Evolutionary conservation across 2,113 vertebrate genomes (phyloP), one percentile per base, ranked within the genome.

Genomic region (Chaetura pelagica): DNA sequence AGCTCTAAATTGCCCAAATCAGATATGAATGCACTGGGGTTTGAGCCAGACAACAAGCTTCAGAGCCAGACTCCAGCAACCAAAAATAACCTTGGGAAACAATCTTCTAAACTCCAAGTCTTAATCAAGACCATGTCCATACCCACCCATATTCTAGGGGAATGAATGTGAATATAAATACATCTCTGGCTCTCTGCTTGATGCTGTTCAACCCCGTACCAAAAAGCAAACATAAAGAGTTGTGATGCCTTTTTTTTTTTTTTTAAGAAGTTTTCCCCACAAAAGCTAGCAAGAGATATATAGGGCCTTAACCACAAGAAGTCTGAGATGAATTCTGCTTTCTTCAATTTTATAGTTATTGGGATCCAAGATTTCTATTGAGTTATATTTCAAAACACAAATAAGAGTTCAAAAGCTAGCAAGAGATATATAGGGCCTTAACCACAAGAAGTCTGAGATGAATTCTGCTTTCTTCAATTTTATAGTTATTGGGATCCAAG

Each of bases 61-160:
- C 64, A 71, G 72, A 95, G 75, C 68, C 79, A 93, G 79, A 57
- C 76, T 94, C 57, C 68, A 93, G 69, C 73, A 95, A 92, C 94
- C 80, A 94, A 96, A 97, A 97, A 96, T 96, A 97, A 94, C 96
- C 84, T 94, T 95, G 96, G 93, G 95, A 96, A 96, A 96, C 69
- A 95, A 73, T 89, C 87, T 89, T 75, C 79, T 80, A 29, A 87
- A 93, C 64, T 87, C 66, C 49, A 49, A 66, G 66, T 84, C 86
- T 95, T 97, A 97, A 95, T 95, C 67, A 93, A 95, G 90, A 97
- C 93, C 96, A 96, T 78, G 34, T 79, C 54, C 62, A 52, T 71
- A 73, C 76, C 86, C 49, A 63, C 57, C 30, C 11, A 0, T 92
- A 59, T 90, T 93, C 40, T 40, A 81, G 72, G n/a, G 76, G 10